These are phyloP conservation scores for Drosophila navojoa DNA, from an alignment of 1,140 invertebrate genomes.

Conservation along the genomic window DNA sequence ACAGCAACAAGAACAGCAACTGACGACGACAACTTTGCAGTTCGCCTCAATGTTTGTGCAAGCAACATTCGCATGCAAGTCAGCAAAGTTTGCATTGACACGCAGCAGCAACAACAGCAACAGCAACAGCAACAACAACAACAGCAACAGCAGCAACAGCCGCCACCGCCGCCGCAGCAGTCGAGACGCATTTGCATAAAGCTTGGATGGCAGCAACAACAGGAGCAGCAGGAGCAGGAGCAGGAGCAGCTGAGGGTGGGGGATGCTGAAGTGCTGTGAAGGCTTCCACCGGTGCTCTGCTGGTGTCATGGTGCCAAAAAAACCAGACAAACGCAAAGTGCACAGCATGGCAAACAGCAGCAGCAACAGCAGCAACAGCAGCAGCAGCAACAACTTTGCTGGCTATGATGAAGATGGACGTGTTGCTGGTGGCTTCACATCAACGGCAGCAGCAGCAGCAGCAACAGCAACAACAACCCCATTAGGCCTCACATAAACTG, in stretches of 20 bases:
- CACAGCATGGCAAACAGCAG: conserved; percentile 58
- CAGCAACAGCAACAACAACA: conserved; percentile 43
- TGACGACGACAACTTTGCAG: conserved; percentile 74
- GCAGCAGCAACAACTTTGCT: conserved; percentile 37
- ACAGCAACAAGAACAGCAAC: conserved; percentile 47
- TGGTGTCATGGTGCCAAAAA: conserved; percentile 79
- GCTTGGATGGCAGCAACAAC: conserved; percentile 34
- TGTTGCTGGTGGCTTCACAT: conserved; percentile 79
- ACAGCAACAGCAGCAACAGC: conserved; percentile 30
- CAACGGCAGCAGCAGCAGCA: conserved; percentile 47
- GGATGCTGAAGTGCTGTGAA: conserved; percentile 12
- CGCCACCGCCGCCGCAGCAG: conserved; percentile 6
- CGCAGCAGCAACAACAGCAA: conserved; percentile 63
- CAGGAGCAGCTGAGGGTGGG: conserved; percentile 1
- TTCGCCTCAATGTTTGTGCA: conserved; percentile 81
- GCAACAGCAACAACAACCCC: conserved; percentile 62
- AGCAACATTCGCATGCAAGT: conserved; percentile 83
- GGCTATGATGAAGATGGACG: conserved; percentile 77
- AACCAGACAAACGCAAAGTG: conserved; percentile 72
- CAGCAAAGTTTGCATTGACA: conserved; percentile 83
- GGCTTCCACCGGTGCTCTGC: conserved; percentile 48
- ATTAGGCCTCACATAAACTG: conserved; percentile 80
- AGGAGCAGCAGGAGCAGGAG: conserved; percentile 3
- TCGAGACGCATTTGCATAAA: conserved; percentile 77
- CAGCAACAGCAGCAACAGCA: conserved; percentile 25